Percentiles rank a stretch among this genome's conserved stretches.
phyloP scores from a whole-genome alignment of 1,140 invertebrate species.

The Cotesia glomerata region DNA sequence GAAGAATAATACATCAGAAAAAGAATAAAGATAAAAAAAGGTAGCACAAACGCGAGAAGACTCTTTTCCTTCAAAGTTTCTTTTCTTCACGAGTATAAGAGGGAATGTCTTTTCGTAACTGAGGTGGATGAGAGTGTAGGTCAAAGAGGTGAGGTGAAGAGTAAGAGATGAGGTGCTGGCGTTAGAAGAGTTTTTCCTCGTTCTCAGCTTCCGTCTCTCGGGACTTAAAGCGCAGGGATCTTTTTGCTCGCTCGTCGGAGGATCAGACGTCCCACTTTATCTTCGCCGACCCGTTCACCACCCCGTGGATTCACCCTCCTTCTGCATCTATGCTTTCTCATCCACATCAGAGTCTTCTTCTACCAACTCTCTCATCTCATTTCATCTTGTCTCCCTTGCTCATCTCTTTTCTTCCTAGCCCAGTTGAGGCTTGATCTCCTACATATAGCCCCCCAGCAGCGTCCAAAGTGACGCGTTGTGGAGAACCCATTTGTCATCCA shows the following conservation, averaged over 20 bases:
- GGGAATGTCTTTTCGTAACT: conserved; percentile 28
- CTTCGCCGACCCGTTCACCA: conserved; percentile 52
- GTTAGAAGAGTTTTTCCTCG: conserved; percentile 57
- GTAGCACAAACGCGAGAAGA: conserved; percentile 32
- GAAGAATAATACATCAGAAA: conserved; percentile 15
- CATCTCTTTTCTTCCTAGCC: conserved; percentile 38
- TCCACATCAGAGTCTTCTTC: conserved; percentile 29
- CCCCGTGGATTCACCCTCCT: conserved; percentile 23
- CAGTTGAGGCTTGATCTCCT: conserved; percentile 54
- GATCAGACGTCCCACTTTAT: conserved; percentile 58
- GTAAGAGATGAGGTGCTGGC: conserved; percentile 21
- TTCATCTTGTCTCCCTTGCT: not conserved
- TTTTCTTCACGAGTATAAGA: conserved; percentile 38
- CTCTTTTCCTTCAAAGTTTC: conserved; percentile 54
- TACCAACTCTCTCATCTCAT: conserved; percentile 22
- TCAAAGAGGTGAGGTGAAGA: conserved; percentile 24
- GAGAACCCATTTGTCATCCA: conserved; percentile 62
- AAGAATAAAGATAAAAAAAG: conserved; percentile 14
- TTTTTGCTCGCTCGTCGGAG: conserved; percentile 56
- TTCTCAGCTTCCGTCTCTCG: conserved; percentile 60
- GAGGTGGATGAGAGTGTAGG: conserved; percentile 32
- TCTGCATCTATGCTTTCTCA: conserved; percentile 6
- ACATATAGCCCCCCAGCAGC: conserved; percentile 47
- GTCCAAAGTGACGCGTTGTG: conserved; percentile 55
- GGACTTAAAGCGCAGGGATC: conserved; percentile 57